These are phyloP conservation scores for Drosophila falleni DNA, from an alignment of 2,888 invertebrate species.

Conservation along the genomic window DNA sequence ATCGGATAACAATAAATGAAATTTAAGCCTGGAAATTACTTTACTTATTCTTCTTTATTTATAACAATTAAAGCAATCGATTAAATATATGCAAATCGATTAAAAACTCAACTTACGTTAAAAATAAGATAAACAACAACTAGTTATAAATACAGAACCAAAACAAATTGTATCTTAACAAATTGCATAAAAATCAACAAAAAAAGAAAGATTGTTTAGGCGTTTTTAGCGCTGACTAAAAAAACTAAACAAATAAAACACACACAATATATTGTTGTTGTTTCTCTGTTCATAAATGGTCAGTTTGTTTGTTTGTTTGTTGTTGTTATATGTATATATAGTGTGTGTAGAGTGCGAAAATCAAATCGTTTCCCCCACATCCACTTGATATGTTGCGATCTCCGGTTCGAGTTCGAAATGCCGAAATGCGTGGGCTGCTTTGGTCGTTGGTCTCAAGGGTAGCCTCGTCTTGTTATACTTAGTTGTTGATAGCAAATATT, in stretches of 20 bases:
- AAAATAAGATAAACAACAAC: slow-evolving; percentile 5
- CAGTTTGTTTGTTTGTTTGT: slow-evolving; percentile 30
- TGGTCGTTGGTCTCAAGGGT: slow-evolving; percentile 39
- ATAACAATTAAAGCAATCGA: slow-evolving; percentile 7
- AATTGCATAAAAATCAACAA: slow-evolving; percentile 51
- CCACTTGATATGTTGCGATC: slow-evolving; percentile 39
- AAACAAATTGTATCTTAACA: slow-evolving; percentile 34
- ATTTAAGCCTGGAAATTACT: too few relatives aligned
- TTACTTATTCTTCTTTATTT: too few relatives aligned
- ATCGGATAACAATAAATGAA: too few relatives aligned
- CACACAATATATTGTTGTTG: slow-evolving; percentile 22
- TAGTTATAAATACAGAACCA: slow-evolving; percentile 1
- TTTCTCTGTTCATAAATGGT: slow-evolving; percentile 56
- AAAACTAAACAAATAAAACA: slow-evolving; percentile 16
- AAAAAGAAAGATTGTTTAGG: slow-evolving; percentile 48
- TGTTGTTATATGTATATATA: slow-evolving; percentile 11
- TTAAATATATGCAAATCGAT: slow-evolving; percentile 3
- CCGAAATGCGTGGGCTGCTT: slow-evolving; percentile 41
- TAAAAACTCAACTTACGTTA: slow-evolving; percentile 9
- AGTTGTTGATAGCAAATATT: slow-evolving; percentile 25
- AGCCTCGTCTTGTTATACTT: slow-evolving; percentile 36
- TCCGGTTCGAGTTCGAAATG: slow-evolving; percentile 1
- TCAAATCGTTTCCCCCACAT: slow-evolving; percentile 43
- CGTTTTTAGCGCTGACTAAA: slow-evolving; percentile 50
- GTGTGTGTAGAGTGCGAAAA: slow-evolving; percentile 56